Evolutionary conservation across 1,140 invertebrate genomes (phyloP).

Genomic region (Globodera rostochiensis): DNA sequence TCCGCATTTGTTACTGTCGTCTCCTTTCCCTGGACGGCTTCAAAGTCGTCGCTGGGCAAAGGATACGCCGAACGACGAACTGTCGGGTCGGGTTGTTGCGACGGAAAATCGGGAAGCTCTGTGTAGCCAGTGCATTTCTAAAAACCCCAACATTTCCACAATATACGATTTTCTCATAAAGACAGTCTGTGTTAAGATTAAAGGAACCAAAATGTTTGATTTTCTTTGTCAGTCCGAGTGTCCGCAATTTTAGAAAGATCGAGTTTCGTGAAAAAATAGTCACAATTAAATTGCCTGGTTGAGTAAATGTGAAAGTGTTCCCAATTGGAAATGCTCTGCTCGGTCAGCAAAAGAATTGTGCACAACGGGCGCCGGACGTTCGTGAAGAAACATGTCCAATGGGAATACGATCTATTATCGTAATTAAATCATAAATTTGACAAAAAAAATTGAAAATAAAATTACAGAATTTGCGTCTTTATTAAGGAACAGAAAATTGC

Average conservation of each 20-base stretch:
- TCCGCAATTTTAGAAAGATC: slow-evolving; percentile 1
- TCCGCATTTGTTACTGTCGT: slow-evolving; percentile 61
- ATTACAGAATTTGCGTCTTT: slow-evolving; percentile 17
- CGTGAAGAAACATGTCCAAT: slow-evolving; percentile 78
- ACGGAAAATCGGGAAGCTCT: slow-evolving; percentile 83
- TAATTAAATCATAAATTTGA: slow-evolving; percentile 8
- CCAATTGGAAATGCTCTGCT: slow-evolving; percentile 82
- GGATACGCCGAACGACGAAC: slow-evolving; percentile 62
- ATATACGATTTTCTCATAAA: too few species aligned
- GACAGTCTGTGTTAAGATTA: neutral
- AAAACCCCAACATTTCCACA: too few species aligned
- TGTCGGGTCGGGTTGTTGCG: slow-evolving; percentile 75
- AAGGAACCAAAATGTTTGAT: neutral
- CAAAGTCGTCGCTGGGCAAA: slow-evolving; percentile 65
- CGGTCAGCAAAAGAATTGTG: slow-evolving; percentile 73
- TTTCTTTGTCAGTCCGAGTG: too few species aligned
- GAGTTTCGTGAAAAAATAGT: neutral
- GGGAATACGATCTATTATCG: slow-evolving; percentile 46
- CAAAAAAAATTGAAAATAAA: neutral
- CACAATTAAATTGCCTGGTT: slow-evolving; percentile 69
- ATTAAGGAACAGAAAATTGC: slow-evolving; percentile 52
- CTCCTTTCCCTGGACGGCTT: slow-evolving; percentile 59
- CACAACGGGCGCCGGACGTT: slow-evolving; percentile 87
- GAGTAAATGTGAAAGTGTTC: slow-evolving; percentile 90
- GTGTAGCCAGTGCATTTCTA: slow-evolving; percentile 81